phyloP scores from a whole-genome alignment of 2,888 invertebrate genomes.

The Emmelina monodactyla region DNA sequence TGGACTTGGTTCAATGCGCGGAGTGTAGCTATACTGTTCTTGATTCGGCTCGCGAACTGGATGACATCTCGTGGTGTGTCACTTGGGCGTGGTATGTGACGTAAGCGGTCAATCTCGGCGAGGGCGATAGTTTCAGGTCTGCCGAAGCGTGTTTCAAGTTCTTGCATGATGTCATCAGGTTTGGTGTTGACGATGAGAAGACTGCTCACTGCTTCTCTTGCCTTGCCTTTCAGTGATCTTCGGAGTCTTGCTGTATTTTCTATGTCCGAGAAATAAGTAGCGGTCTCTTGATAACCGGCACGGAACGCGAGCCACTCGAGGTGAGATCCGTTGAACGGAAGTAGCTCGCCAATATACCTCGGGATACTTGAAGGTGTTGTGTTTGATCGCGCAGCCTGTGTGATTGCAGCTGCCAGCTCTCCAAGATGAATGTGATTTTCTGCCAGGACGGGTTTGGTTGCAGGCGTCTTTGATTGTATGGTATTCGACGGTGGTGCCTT shows the following conservation, averaged over 20 bases:
- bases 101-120: constrained; percentile 1
- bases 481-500: too few species aligned
- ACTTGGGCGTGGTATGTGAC: neutral
- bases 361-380: too few species aligned
- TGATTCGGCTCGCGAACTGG: neutral
- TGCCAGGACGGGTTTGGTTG: too few species aligned
- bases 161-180: neutral
- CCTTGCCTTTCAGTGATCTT: neutral
- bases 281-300: too few species aligned
- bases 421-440: too few species aligned
- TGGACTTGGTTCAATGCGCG: neutral
- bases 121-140: neutral
- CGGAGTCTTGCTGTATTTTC: constrained; percentile 3
- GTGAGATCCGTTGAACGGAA: neutral
- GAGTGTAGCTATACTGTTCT: constrained; percentile 1
- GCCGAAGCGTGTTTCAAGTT: constrained; percentile 2
- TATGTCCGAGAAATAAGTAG: neutral
- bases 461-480: too few species aligned
- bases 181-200: neutral
- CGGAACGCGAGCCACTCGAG: neutral
- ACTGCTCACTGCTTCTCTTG: constrained; percentile 3
- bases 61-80: neutral
- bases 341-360: neutral
- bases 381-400: too few species aligned
- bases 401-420: too few species aligned